phyloP scores from a whole-genome alignment of 2,113 vertebrate genomes.

The Serilophus lunatus region DNA sequence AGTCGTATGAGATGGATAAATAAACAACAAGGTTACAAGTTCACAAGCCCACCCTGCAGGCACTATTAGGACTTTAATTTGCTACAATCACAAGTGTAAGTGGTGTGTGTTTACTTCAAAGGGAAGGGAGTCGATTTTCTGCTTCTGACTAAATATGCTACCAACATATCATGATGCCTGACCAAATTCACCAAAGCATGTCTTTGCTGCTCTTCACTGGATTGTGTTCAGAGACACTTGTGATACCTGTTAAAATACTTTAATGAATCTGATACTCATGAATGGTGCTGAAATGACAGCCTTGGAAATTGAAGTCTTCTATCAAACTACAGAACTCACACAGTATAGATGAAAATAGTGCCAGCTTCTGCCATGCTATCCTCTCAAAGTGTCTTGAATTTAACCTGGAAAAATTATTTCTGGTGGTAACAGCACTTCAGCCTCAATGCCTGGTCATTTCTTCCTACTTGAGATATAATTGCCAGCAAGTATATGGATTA shows the following conservation, averaged over 20 bases:
- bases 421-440: conserved; percentile 7
- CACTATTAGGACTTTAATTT: conserved; percentile 68
- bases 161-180: conserved; percentile 32
- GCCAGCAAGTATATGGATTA: conserved; percentile 18
- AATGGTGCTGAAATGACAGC: conserved; percentile 56
- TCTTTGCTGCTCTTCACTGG: conserved; percentile 26
- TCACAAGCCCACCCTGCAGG: conserved; percentile 60
- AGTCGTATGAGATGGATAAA: conserved; percentile 46
- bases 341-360: conserved; percentile 22
- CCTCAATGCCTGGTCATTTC: not conserved
- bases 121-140: conserved; percentile 49
- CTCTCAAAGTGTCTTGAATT: not conserved
- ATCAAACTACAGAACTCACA: conserved; percentile 28
- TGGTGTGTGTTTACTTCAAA: conserved; percentile 33
- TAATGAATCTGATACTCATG: conserved; percentile 61
- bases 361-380: conserved; percentile 19
- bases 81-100: conserved; percentile 17
- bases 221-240: conserved; percentile 51
- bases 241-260: conserved; percentile 62
- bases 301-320: conserved; percentile 55
- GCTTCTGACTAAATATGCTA: conserved; percentile 45
- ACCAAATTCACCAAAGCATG: conserved; percentile 50
- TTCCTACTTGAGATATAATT: conserved; percentile 21
- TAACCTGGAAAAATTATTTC: conserved; percentile 45
- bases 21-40: conserved; percentile 64